Evolutionary conservation across 1,140 invertebrate genomes (phyloP).

Genomic region (Cyphomyrmex costatus): DNA sequence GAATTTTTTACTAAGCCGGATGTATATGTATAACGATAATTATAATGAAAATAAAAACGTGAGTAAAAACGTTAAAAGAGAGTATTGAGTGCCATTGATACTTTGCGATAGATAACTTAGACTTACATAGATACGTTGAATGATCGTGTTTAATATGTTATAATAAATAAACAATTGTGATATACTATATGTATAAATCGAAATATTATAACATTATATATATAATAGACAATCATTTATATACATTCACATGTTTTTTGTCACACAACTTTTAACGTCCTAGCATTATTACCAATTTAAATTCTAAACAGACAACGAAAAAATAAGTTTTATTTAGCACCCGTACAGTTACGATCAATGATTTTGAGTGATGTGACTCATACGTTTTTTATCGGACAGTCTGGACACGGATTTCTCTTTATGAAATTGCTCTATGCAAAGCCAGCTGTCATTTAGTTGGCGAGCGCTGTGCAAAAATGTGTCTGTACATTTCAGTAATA

Average conservation of each 20-base stretch:
- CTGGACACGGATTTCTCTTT: conserved; percentile 21
- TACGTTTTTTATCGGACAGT: not conserved
- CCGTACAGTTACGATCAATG: not conserved
- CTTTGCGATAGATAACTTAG: not conserved
- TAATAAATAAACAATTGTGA: not conserved
- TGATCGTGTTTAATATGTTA: not conserved
- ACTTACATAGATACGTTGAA: no score
- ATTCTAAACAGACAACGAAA: not conserved
- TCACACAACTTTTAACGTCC: not conserved
- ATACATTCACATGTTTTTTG: not conserved
- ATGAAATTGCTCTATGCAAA: not conserved
- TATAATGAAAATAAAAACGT: conserved; percentile 1
- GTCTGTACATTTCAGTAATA: conserved; percentile 30
- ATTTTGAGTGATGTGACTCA: conserved; percentile 26
- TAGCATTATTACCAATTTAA: not conserved
- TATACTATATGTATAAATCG: no score
- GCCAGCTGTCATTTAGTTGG: not conserved
- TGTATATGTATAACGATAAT: not conserved
- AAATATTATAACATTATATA: no score
- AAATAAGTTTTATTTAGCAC: not conserved
- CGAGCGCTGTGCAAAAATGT: not conserved
- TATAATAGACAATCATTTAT: not conserved
- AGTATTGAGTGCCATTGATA: not conserved
- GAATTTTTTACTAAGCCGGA: not conserved
- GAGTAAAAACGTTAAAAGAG: not conserved